A percentile compares a stretch with the other conserved stretches of the same genome.
These are phyloP conservation scores for Osmerus eperlanus DNA, from an alignment of 2,113 vertebrate genomes.

Conservation along the genomic window DNA sequence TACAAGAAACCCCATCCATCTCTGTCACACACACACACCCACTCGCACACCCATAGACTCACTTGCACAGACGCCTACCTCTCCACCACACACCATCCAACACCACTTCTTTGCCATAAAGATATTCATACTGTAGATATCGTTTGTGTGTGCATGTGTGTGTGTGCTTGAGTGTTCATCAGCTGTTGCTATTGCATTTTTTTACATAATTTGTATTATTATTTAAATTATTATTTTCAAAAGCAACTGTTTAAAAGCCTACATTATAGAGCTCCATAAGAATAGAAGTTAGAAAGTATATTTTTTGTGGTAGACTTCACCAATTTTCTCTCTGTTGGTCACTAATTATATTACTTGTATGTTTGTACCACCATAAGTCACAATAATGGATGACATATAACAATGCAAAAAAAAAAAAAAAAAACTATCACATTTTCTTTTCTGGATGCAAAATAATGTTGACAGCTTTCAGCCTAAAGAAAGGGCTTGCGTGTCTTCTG, in stretches of 20 bases:
- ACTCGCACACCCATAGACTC: background rate
- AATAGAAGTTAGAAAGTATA: too few species aligned
- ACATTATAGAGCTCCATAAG: too few species aligned
- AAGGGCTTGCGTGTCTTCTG: background rate
- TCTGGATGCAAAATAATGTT: background rate
- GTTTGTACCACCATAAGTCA: too few species aligned
- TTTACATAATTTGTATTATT: too few species aligned
- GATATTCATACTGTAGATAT: background rate
- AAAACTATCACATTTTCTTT: too few species aligned
- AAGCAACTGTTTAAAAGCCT: too few species aligned
- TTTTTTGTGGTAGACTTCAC: too few species aligned
- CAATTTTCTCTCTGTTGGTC: too few species aligned
- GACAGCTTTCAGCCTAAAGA: background rate
- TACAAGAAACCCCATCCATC: constrained; percentile 9
- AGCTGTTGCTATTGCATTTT: background rate
- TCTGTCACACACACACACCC: constrained; percentile 6
- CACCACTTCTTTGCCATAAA: background rate
- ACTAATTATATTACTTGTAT: too few species aligned
- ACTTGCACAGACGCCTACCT: background rate
- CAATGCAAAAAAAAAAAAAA: too few species aligned
- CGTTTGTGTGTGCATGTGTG: background rate
- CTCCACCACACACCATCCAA: background rate
- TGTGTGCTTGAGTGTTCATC: background rate
- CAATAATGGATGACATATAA: too few species aligned
- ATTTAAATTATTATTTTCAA: too few species aligned